phyloP scores from a whole-genome alignment of 2,888 invertebrate genomes.

The Octonoba sinensis region DNA sequence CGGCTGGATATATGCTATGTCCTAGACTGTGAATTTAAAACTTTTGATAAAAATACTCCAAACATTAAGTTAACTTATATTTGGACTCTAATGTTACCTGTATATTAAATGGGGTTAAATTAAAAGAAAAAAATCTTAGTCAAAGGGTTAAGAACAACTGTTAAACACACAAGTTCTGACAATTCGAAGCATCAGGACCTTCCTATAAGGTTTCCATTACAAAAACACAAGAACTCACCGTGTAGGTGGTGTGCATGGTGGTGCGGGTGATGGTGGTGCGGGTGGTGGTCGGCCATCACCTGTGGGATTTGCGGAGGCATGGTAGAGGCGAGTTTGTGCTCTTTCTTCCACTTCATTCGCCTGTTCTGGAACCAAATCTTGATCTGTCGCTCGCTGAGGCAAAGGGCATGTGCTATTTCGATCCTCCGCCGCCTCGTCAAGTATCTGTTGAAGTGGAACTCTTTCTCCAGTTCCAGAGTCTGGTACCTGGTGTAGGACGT shows the following conservation, averaged over 20 bases:
- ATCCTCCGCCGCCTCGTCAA: conserved; percentile 94
- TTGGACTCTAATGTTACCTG: no score
- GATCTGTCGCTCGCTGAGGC: conserved; percentile 95
- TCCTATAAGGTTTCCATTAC: no score
- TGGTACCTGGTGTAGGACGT: conserved; percentile 86
- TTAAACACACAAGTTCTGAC: no score
- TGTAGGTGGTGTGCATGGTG: conserved; percentile 60
- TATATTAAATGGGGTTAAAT: no score
- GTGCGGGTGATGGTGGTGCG: conserved; percentile 59
- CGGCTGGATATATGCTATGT: no score
- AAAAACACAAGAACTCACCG: no score
- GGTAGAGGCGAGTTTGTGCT: conserved; percentile 67
- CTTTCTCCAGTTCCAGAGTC: conserved; percentile 94
- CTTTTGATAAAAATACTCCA: no score
- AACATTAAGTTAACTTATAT: no score
- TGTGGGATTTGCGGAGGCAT: conserved; percentile 67
- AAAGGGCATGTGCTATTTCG: conserved; percentile 95
- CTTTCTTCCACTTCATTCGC: conserved; percentile 68
- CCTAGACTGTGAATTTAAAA: no score
- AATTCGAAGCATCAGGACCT: no score
- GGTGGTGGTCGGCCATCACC: conserved; percentile 63
- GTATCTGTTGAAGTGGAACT: conserved; percentile 98
- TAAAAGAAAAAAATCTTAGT: no score
- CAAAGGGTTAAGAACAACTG: no score
- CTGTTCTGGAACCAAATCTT: conserved; percentile 91